phyloP scores from a whole-genome alignment of 1,140 invertebrate genomes.

The Papilio machaon region DNA sequence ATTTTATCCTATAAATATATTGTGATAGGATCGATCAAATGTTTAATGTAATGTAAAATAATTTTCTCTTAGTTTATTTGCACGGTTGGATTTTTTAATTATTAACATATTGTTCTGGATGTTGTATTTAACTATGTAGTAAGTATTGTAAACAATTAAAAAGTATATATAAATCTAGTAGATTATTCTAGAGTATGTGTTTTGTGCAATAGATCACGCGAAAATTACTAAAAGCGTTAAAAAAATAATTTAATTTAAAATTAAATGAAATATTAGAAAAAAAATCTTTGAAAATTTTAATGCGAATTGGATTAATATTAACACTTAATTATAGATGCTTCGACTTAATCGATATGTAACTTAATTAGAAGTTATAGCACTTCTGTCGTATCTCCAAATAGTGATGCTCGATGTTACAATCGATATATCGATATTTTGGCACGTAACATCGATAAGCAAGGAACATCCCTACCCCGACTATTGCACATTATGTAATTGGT shows the following conservation, averaged over 20 bases:
- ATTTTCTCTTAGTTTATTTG: constrained; percentile 69
- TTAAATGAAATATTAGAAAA: constrained; percentile 45
- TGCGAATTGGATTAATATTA: constrained; percentile 66
- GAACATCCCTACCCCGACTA: constrained; percentile 50
- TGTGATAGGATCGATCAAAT: constrained; percentile 70
- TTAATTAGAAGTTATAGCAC: constrained; percentile 75
- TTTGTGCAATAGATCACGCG: constrained; percentile 76
- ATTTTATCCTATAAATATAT: constrained; percentile 74
- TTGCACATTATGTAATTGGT: constrained; percentile 65
- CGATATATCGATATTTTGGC: constrained; percentile 8
- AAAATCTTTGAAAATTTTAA: constrained; percentile 55
- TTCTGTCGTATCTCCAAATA: constrained; percentile 68
- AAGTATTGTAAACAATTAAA: constrained; percentile 71
- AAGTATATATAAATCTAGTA: constrained; percentile 74
- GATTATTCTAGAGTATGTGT: constrained; percentile 70
- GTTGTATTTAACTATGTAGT: constrained; percentile 77
- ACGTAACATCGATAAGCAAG: neutral
- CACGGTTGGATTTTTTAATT: constrained; percentile 79
- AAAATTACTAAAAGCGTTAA: constrained; percentile 50
- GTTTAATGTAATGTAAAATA: constrained; percentile 60
- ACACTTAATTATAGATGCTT: constrained; percentile 73
- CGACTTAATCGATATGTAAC: constrained; percentile 73
- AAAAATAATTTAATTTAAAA: constrained; percentile 55
- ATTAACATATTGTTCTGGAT: constrained; percentile 78
- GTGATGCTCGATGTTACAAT: constrained; percentile 6